Conservation (phyloP, 2,797 vertebrate genomes). For the Anableps anableps region DNA sequence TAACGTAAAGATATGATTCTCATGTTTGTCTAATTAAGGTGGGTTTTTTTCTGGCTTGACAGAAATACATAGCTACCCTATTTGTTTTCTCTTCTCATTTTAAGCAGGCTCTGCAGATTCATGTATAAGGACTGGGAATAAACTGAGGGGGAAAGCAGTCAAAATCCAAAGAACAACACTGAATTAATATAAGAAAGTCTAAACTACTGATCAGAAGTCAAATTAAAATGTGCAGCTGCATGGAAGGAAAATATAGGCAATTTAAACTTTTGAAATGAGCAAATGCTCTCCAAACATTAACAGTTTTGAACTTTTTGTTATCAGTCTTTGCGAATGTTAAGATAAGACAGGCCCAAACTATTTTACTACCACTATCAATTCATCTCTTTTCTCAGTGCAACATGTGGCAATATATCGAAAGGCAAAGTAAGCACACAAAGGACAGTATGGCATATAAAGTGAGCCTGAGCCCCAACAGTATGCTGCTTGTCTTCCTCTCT, state of each 20-base stretch:
- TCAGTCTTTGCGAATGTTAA: not conserved
- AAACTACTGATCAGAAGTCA: not conserved
- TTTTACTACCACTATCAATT: not conserved
- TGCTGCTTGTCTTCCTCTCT: constrained; percentile 55
- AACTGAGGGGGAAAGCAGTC: not conserved
- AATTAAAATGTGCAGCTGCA: not conserved
- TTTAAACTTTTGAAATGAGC: not conserved
- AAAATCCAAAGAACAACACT: not conserved
- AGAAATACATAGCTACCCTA: not conserved
- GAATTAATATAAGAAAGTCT: not conserved
- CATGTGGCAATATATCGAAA: constrained; percentile 35
- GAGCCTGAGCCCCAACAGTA: constrained; percentile 46
- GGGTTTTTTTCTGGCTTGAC: not conserved
- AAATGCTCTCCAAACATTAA: not conserved
- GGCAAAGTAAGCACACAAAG: constrained; percentile 23
- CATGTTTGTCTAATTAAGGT: not conserved
- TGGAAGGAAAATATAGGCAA: not conserved
- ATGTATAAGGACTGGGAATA: not conserved
- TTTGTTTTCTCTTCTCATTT: not conserved
- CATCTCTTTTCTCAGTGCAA: constrained; percentile 6
- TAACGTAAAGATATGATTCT: not conserved
- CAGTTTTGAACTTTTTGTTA: not conserved
- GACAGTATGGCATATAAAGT: constrained; percentile 10
- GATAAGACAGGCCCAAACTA: not conserved
- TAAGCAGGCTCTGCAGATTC: not conserved